phyloP scores from a whole-genome alignment of 2,797 vertebrate species.

The Capromys pilorides region DNA sequence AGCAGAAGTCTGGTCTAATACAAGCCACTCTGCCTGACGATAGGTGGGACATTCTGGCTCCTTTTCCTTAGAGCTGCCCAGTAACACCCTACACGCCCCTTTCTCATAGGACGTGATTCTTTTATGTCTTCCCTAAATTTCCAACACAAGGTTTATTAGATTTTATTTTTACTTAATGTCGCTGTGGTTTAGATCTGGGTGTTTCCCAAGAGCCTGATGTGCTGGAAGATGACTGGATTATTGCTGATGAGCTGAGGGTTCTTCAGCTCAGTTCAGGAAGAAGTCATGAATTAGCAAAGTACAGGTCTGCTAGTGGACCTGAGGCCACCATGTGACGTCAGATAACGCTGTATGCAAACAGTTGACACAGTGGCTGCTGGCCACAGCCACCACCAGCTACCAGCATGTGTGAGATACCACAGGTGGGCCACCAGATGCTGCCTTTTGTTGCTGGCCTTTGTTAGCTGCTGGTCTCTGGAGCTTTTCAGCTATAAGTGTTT shows the following conservation, averaged over 20 bases:
- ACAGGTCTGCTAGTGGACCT: neutral
- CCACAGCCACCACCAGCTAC: neutral
- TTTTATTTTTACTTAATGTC: neutral
- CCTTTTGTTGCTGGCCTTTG: neutral
- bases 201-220: neutral
- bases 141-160: neutral
- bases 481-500: neutral
- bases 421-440: neutral
- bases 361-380: neutral
- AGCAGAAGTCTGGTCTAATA: neutral
- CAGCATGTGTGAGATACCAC: neutral
- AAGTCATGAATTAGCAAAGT: neutral
- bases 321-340: neutral
- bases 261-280: neutral
- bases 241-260: neutral
- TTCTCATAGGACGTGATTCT: neutral
- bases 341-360: neutral
- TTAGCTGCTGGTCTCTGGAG: neutral
- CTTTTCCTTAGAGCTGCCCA: neutral
- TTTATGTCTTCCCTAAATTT: neutral
- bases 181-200: neutral
- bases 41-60: neutral
- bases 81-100: neutral
- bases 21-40: neutral
- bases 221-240: neutral